These are phyloP conservation scores for Lypha dubia DNA, from an alignment of 2,888 invertebrate species.

Conservation along the genomic window DNA sequence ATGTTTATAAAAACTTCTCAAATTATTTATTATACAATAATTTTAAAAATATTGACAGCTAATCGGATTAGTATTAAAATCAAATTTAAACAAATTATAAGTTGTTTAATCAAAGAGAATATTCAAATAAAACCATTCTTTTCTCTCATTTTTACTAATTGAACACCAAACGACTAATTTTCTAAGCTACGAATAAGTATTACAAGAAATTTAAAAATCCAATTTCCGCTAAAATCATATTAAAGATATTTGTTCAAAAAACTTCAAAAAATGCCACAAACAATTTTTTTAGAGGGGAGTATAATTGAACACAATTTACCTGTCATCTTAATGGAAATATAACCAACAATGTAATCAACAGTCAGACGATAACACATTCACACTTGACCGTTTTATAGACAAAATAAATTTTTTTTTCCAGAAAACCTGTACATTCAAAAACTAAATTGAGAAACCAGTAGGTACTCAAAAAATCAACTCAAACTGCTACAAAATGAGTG, in stretches of 20 bases:
- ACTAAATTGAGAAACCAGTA: slow-evolving; percentile 53
- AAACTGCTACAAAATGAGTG: slow-evolving; percentile 52
- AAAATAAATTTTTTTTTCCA: background rate
- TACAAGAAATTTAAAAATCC: slow-evolving; percentile 27
- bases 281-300: slow-evolving; percentile 30
- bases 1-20: background rate
- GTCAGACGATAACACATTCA: slow-evolving; percentile 52
- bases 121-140: background rate
- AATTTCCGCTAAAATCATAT: slow-evolving; percentile 50
- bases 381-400: slow-evolving; percentile 36
- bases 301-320: slow-evolving; percentile 64
- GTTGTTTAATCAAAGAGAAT: slow-evolving; percentile 17
- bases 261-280: background rate
- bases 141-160: slow-evolving; percentile 21
- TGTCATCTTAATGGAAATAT: slow-evolving; percentile 68
- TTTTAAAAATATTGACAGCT: slow-evolving; percentile 23
- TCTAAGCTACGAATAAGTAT: background rate
- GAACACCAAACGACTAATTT: background rate
- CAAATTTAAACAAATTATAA: slow-evolving; percentile 38
- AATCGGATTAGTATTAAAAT: slow-evolving; percentile 36
- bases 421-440: slow-evolving; percentile 33
- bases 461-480: slow-evolving; percentile 51
- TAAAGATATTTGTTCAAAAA: slow-evolving; percentile 5
- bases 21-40: background rate
- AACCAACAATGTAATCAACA: slow-evolving; percentile 49